These are phyloP conservation scores for Agrotis clavis DNA, from an alignment of 2,888 invertebrate species.

Conservation along the genomic window DNA sequence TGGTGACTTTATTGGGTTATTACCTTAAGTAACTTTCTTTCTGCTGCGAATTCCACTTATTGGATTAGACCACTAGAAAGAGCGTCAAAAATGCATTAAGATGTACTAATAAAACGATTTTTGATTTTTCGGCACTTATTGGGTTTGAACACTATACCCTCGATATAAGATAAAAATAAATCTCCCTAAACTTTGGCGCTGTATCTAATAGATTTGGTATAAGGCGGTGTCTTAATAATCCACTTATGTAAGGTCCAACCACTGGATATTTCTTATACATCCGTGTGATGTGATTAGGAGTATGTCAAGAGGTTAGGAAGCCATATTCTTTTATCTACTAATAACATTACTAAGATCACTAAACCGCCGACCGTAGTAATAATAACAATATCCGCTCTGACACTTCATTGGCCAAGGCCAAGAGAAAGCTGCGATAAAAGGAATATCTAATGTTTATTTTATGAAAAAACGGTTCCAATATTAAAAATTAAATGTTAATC, in stretches of 20 bases:
- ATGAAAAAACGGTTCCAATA: constrained; percentile 50
- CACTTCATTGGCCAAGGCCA: constrained; percentile 12
- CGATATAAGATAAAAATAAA: background rate
- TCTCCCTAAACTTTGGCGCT: background rate
- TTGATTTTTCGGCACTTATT: too few relatives aligned
- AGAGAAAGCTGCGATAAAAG: constrained; percentile 2
- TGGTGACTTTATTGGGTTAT: too few relatives aligned
- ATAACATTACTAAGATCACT: constrained; percentile 17
- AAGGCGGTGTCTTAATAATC: background rate
- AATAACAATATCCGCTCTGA: background rate
- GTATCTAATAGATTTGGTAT: background rate
- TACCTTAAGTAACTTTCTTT: too few relatives aligned
- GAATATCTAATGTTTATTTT: constrained; percentile 42
- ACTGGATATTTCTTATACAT: background rate
- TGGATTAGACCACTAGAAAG: too few relatives aligned
- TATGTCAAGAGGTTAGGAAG: background rate
- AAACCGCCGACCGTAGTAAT: constrained; percentile 7
- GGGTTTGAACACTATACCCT: too few relatives aligned
- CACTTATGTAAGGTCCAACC: background rate
- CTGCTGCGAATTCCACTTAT: too few relatives aligned
- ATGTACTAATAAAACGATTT: too few relatives aligned
- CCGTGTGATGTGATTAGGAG: constrained; percentile 7
- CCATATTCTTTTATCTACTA: constrained; percentile 32
- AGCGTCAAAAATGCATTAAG: too few relatives aligned
- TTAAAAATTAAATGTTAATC: constrained; percentile 63